Percentiles rank a stretch among this genome's conserved stretches.
Evolutionary conservation across 2,888 invertebrate species (phyloP).

Genomic region (Thyatira batis): DNA sequence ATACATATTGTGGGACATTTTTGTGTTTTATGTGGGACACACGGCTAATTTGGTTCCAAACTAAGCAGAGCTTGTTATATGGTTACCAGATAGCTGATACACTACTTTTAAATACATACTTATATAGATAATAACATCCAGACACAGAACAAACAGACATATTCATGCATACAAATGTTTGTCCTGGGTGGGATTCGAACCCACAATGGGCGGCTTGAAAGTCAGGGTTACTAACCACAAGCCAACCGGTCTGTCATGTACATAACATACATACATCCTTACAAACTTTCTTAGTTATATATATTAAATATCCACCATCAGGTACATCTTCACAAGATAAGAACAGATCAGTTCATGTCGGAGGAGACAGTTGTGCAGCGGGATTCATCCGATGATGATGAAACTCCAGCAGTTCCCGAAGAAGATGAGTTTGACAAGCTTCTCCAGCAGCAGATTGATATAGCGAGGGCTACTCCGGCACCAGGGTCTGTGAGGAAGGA

Average conservation of each 20-base stretch:
- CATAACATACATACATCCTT: no score
- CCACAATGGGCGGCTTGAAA: no score
- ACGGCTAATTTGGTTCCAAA: background rate
- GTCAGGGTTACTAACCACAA: no score
- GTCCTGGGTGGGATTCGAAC: no score
- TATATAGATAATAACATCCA: no score
- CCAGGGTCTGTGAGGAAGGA: constrained; percentile 51
- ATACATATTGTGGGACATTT: no score
- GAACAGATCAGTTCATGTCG: constrained; percentile 81
- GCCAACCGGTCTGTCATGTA: no score
- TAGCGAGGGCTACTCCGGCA: constrained; percentile 73
- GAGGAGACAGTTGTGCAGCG: constrained; percentile 69
- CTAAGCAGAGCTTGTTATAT: no score
- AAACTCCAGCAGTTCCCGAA: constrained; percentile 55
- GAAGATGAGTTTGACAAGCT: constrained; percentile 86
- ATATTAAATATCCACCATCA: constrained; percentile 45
- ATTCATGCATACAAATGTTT: no score
- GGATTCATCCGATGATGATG: constrained; percentile 76
- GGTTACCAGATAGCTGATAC: no score
- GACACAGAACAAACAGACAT: no score
- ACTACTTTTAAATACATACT: no score
- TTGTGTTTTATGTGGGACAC: constrained; percentile 22
- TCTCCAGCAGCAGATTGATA: constrained; percentile 84
- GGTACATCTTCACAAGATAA: constrained; percentile 86
- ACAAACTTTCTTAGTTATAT: background rate